Conservation (phyloP, 2,113 vertebrate genomes). For the Spheniscus mendiculus region DNA sequence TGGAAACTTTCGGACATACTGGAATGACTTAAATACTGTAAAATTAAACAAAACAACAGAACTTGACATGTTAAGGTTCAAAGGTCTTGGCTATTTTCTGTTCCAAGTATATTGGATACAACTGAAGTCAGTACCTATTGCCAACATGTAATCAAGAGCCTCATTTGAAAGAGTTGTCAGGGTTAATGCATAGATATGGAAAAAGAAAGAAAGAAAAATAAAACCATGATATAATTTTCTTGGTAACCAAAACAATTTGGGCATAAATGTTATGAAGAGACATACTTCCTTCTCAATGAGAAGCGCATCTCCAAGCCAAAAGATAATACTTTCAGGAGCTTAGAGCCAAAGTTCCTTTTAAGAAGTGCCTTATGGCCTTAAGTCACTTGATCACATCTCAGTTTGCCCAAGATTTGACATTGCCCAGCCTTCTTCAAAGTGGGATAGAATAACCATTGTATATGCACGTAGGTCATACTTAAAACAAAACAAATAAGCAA, state of each 20-base stretch:
- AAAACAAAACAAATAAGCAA: background rate
- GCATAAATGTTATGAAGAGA: background rate
- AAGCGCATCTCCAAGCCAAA: background rate
- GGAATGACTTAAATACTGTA: background rate
- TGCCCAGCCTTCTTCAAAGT: background rate
- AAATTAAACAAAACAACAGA: constrained; percentile 28
- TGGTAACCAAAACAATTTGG: background rate
- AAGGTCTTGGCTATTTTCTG: background rate
- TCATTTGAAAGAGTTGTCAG: constrained; percentile 13
- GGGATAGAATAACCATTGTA: constrained; percentile 32
- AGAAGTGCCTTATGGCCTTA: background rate
- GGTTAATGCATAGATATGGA: background rate
- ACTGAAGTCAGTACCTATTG: background rate
- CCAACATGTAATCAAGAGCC: background rate
- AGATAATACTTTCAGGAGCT: background rate
- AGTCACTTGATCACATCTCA: background rate
- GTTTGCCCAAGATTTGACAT: background rate
- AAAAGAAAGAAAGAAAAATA: background rate
- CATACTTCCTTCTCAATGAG: background rate
- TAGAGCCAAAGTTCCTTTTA: background rate
- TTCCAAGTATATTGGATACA: background rate
- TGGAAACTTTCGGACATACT: background rate
- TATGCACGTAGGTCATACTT: background rate
- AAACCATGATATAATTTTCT: background rate
- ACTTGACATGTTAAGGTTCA: background rate